These are phyloP conservation scores for Neodiprion fabricii DNA, from an alignment of 1,140 invertebrate genomes.

Conservation along the genomic window DNA sequence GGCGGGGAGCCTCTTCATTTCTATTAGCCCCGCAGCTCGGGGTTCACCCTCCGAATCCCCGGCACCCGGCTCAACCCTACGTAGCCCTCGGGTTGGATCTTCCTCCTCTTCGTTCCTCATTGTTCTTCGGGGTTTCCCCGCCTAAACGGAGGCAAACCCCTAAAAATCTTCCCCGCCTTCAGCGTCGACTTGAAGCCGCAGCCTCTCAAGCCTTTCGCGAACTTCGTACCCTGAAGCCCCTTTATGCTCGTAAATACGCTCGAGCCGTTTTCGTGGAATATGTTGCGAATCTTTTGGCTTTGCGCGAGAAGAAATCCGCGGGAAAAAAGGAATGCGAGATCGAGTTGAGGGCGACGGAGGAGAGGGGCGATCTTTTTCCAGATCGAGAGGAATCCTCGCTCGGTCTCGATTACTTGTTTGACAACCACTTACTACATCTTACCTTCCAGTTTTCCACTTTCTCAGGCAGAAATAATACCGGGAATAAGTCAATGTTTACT, in stretches of 20 bases:
- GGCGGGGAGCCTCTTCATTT: conserved; percentile 42
- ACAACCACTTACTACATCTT: conserved; percentile 3
- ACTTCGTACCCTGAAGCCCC: neutral
- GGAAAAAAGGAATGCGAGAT: neutral
- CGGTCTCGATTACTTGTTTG: conserved; percentile 4
- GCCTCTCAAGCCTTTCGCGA: neutral
- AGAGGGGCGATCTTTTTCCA: neutral
- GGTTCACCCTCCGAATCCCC: conserved; percentile 29
- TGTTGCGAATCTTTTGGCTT: neutral
- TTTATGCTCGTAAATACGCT: no score
- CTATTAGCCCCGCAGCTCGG: conserved; percentile 41
- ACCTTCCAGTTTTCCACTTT: conserved; percentile 21
- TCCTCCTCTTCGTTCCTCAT: conserved; percentile 32
- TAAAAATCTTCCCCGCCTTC: neutral
- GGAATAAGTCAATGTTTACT: conserved; percentile 37
- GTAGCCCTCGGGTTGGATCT: conserved; percentile 28
- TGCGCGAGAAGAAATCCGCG: neutral
- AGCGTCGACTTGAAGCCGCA: neutral
- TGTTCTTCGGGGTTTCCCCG: conserved; percentile 37
- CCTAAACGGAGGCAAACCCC: neutral
- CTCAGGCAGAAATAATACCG: conserved; percentile 33
- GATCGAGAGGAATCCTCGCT: neutral
- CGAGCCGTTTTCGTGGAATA: no score
- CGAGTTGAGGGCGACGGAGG: neutral
- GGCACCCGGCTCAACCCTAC: conserved; percentile 17